A percentile compares a stretch with the other conserved stretches of the same genome.
Evolutionary conservation across 2,797 vertebrate genomes (phyloP).

Genomic region (Acanthornis magna): DNA sequence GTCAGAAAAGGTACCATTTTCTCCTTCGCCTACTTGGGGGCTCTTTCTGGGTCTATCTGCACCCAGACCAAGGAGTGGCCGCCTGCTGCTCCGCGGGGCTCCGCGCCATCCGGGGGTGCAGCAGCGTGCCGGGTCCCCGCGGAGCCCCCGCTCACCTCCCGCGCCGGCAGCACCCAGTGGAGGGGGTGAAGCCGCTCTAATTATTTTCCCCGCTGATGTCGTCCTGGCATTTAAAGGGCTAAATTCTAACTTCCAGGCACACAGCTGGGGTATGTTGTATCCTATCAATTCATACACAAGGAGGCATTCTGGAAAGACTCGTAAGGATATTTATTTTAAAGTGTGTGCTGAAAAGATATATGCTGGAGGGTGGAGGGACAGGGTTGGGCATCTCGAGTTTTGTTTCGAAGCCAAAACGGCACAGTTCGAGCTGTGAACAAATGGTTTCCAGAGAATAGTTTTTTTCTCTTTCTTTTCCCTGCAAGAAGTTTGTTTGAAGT

Average conservation of each 20-base stretch:
- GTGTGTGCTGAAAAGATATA: slow-evolving; percentile 37
- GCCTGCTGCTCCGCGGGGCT: neutral
- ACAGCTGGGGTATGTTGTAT: neutral
- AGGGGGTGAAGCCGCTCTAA: neutral
- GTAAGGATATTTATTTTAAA: slow-evolving; percentile 47
- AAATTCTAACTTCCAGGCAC: neutral
- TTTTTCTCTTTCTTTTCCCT: slow-evolving; percentile 19
- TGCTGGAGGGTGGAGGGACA: neutral
- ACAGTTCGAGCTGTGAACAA: slow-evolving; percentile 36
- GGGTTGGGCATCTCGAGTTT: neutral
- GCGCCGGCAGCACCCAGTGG: neutral
- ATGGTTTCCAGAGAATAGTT: slow-evolving; percentile 35
- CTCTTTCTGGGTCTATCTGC: neutral
- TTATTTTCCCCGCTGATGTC: neutral
- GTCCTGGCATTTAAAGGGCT: neutral
- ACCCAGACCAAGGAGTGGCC: neutral
- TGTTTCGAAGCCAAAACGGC: slow-evolving; percentile 31
- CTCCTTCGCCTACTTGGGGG: fast-evolving
- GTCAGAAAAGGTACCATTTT: fast-evolving
- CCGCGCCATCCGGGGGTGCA: neutral
- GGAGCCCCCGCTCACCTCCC: neutral
- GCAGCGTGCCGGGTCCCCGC: neutral
- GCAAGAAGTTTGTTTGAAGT: slow-evolving; percentile 21
- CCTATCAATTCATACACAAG: slow-evolving; percentile 22
- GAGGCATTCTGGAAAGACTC: slow-evolving; percentile 21